A percentile compares a stretch with the other conserved stretches of the same genome.
Evolutionary conservation across 2,797 vertebrate genomes (phyloP).

Genomic region (Pipistrellus pipistrellus): DNA sequence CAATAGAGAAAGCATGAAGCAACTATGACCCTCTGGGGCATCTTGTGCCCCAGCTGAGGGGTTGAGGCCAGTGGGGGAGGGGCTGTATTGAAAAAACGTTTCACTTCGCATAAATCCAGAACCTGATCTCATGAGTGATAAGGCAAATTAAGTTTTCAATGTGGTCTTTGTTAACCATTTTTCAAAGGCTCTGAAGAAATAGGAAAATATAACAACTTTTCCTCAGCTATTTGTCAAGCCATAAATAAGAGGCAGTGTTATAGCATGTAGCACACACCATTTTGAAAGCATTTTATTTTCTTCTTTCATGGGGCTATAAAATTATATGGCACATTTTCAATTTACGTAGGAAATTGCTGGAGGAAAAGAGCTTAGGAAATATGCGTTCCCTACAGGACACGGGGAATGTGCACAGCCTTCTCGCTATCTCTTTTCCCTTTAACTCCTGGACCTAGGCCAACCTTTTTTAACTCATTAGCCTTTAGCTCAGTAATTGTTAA

Average conservation of each 20-base stretch:
- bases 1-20: background rate
- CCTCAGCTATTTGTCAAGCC: slow-evolving; percentile 66
- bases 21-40: background rate
- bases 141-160: slow-evolving; percentile 53
- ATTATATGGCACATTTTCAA: slow-evolving; percentile 74
- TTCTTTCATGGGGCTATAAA: slow-evolving; percentile 76
- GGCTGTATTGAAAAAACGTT: background rate
- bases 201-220: slow-evolving; percentile 24
- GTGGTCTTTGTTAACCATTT: slow-evolving; percentile 61
- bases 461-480: slow-evolving; percentile 81
- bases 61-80: background rate
- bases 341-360: slow-evolving; percentile 82
- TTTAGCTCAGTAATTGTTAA: slow-evolving; percentile 77
- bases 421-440: slow-evolving; percentile 80
- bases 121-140: slow-evolving; percentile 51
- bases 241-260: slow-evolving; percentile 42
- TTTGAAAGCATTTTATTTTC: slow-evolving; percentile 65
- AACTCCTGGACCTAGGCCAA: slow-evolving; percentile 78
- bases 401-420: slow-evolving; percentile 83
- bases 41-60: background rate
- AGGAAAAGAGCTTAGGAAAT: slow-evolving; percentile 82
- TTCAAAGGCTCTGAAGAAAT: slow-evolving; percentile 61
- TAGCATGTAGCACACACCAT: background rate
- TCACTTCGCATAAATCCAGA: slow-evolving; percentile 32
- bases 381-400: slow-evolving; percentile 82